Percentiles rank a stretch among this genome's conserved stretches.
These are phyloP conservation scores for Patella ulyssiponensis DNA, from an alignment of 2,888 invertebrate genomes.

Conservation along the genomic window DNA sequence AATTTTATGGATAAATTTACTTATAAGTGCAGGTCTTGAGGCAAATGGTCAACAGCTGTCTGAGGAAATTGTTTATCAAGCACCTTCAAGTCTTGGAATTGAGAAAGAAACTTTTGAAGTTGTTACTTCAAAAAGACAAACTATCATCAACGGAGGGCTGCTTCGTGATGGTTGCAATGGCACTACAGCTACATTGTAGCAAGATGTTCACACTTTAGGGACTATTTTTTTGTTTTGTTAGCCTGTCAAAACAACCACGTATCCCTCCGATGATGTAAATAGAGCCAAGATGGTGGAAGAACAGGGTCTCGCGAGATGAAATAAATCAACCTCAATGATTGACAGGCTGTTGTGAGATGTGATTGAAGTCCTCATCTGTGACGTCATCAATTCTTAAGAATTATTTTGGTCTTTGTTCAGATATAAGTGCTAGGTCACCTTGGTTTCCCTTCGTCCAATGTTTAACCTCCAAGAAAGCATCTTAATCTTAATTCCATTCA, in stretches of 20 bases:
- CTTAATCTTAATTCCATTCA: too few relatives aligned
- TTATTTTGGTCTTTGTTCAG: too few relatives aligned
- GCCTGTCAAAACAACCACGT: not conserved
- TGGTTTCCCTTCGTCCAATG: too few relatives aligned
- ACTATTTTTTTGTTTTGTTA: conserved; percentile 7
- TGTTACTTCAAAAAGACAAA: not conserved
- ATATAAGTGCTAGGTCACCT: too few relatives aligned
- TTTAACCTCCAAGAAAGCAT: too few relatives aligned
- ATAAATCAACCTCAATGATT: conserved; percentile 4
- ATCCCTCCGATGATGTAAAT: conserved; percentile 10
- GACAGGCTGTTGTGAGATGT: not conserved
- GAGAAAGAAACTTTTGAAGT: not conserved
- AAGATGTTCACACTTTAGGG: conserved; percentile 10
- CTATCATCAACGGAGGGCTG: not conserved
- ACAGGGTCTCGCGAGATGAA: not conserved
- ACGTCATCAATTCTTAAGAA: not conserved
- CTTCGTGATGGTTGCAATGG: not conserved
- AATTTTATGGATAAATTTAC: too few relatives aligned
- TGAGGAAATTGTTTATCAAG: not conserved
- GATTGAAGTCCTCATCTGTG: not conserved
- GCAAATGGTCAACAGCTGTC: conserved; percentile 4
- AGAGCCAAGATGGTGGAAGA: not conserved
- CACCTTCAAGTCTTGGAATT: not conserved
- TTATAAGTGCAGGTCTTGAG: not conserved
- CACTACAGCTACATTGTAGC: conserved; percentile 1